phyloP scores from a whole-genome alignment of 1,140 invertebrate species.

The Augochlora pura region DNA sequence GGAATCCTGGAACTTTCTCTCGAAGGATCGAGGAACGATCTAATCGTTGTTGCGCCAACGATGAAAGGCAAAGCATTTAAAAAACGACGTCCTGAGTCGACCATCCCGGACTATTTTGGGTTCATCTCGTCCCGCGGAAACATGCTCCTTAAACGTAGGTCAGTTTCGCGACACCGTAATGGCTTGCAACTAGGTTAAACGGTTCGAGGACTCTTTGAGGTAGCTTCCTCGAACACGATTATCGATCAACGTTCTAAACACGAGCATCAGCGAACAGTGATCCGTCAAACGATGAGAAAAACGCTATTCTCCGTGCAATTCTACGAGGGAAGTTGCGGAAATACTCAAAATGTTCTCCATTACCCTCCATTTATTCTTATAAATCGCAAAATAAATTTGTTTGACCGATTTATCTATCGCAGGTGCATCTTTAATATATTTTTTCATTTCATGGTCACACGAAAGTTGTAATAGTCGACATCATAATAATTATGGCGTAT shows the following conservation, averaged over 20 bases:
- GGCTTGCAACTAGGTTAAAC: background rate
- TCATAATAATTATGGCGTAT: no score
- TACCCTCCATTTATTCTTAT: no score
- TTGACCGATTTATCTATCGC: no score
- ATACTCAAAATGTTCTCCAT: no score
- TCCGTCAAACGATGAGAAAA: no score
- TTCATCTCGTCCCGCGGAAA: background rate
- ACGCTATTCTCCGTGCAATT: no score
- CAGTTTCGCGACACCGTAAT: background rate
- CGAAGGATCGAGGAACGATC: background rate
- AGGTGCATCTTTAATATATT: no score
- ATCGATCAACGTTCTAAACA: background rate
- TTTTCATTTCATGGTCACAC: no score
- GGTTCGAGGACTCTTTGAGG: background rate
- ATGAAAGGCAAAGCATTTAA: background rate
- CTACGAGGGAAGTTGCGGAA: no score
- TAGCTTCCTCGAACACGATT: background rate
- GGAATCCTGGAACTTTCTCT: background rate
- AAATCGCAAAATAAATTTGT: no score
- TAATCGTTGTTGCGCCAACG: background rate
- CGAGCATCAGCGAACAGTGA: background rate
- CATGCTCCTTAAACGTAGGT: background rate
- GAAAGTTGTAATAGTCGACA: no score
- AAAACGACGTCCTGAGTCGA: background rate
- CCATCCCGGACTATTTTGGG: no score